Evolutionary conservation across 2,888 invertebrate genomes (phyloP).

Genomic region (Diaperis boleti): DNA sequence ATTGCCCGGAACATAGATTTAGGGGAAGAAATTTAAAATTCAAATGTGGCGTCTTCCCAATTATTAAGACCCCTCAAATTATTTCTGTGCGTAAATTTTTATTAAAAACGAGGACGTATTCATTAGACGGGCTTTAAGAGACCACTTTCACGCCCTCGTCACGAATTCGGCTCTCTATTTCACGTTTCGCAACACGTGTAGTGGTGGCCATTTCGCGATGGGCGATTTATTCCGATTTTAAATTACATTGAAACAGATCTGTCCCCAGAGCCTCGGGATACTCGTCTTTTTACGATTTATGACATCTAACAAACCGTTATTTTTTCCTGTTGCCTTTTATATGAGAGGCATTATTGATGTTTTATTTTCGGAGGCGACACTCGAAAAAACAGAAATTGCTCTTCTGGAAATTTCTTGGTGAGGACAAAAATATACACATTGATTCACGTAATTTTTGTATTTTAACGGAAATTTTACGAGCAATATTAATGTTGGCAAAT

Average conservation of each 20-base stretch:
- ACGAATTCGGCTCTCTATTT: slow-evolving; percentile 33
- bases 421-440: too few species aligned
- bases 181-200: slow-evolving; percentile 35
- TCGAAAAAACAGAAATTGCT: too few species aligned
- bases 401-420: too few species aligned
- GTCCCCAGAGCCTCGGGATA: slow-evolving; percentile 22
- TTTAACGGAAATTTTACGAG: too few species aligned
- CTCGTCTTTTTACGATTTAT: slow-evolving; percentile 29
- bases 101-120: slow-evolving; percentile 5
- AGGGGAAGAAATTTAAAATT: too few species aligned
- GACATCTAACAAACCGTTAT: slow-evolving; percentile 21
- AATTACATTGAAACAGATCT: slow-evolving; percentile 40
- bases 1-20: too few species aligned
- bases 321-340: slow-evolving; percentile 1
- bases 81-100: neutral
- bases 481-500: too few species aligned
- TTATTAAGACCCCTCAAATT: neutral
- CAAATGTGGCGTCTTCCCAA: too few species aligned
- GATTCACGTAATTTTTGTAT: too few species aligned
- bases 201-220: slow-evolving; percentile 24
- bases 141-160: slow-evolving; percentile 18
- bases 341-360: too few species aligned
- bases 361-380: too few species aligned
- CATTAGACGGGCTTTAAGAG: slow-evolving; percentile 17
- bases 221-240: slow-evolving; percentile 43